Base-by-base conservation (phyloP, 1,140 invertebrate species). In the Probaryconus sp. region DNA sequence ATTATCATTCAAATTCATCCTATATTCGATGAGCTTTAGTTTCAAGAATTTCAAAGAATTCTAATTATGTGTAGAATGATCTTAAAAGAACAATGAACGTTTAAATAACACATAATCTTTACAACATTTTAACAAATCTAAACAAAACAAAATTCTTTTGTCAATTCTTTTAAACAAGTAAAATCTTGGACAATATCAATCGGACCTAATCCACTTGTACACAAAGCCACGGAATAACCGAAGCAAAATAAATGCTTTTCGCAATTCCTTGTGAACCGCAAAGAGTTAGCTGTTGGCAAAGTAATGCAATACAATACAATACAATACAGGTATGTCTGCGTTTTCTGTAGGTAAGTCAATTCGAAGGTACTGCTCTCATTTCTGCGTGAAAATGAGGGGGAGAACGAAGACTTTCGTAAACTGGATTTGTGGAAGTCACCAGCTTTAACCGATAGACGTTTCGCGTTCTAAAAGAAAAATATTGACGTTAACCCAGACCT, bases 281-380 rank as follows among this genome's bases (percentile, higher is more conserved):
- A 2, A 3, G 40, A 55, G 47, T 55, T 65, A 65, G 50, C 10
- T 0, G n/a, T n/a, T n/a, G n/a, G n/a, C 21, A 21, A 6, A 56
- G 24, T 38, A 56, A 48, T 31, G 18, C 31, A 47, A 47, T 14
- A 67, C 14, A 38, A 47, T 53, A 42, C n/a, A n/a, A n/a, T n/a
- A 65, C 26, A 69, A 42, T 17, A 48, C 24, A 3, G 20, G 16
- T 37, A 53, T 37, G 20, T 42, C 20, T 48, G 9, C 7, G 16
- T n/a, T n/a, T n/a, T n/a, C n/a, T n/a, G n/a, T n/a, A n/a, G n/a
- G n/a, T 63, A 63, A 65, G 28, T 74, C 56, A 51, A 35, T 24
- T 10, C 50, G 70, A 74, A 74, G 71, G 71, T 68, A 33, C 55
- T 56, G 71, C 56, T 75, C 64, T 64, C 56, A 56, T 64, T 69